Base-by-base conservation (phyloP, 2,888 invertebrate species). In the Drosophila stalkeri region DNA sequence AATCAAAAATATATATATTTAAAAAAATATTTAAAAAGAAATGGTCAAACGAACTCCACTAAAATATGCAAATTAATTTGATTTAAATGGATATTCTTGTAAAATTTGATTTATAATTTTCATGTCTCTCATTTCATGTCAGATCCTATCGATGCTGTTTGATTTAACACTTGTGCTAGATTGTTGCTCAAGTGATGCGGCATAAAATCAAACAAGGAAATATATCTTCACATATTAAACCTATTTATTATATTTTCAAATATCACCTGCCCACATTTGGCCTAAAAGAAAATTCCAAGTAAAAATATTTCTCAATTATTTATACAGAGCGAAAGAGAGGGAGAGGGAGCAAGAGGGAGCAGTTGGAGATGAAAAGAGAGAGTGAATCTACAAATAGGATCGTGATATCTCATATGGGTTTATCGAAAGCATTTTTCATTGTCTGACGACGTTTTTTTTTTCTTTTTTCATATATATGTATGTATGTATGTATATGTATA, bases 291-390 rank as follows among this genome's bases (percentile, higher is more conserved):
- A 85, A 80, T 88, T 88, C 86, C 81, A 64, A 66, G 89, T 86
- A 88, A 82, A 86, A 68, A 61, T 70, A 78, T 64, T 86, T 81
- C 84, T 73, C 81, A 86, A 73, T 80, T 80, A 79, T 68, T 55
- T 62, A 56, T 46, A 56, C n/a, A 51, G 20, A 35, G 14, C 0
- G 27, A 20, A n/a, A 11, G n/a, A 18, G 11, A 23, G n/a, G n/a
- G 14, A 27, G 23, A 8, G 27, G 14, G 39, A 27, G 27, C 14
- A 11, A 43, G 37, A 47, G 14, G 3, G n/a, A n/a, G n/a, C 46
- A 7, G 16, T 9, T 16, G 46, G 12, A 18, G 37, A 43, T 31
- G 33, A 11, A 18, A 23, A n/a, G 33, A 9, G 44, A 35, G 39
- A 27, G 18, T 47, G 47, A n/a, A 5, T 43, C 54, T 27, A 56